Percentiles rank a stretch among this genome's conserved stretches.
phyloP scores from a whole-genome alignment of 2,113 vertebrate species.

The Motacilla tschutschensis region DNA sequence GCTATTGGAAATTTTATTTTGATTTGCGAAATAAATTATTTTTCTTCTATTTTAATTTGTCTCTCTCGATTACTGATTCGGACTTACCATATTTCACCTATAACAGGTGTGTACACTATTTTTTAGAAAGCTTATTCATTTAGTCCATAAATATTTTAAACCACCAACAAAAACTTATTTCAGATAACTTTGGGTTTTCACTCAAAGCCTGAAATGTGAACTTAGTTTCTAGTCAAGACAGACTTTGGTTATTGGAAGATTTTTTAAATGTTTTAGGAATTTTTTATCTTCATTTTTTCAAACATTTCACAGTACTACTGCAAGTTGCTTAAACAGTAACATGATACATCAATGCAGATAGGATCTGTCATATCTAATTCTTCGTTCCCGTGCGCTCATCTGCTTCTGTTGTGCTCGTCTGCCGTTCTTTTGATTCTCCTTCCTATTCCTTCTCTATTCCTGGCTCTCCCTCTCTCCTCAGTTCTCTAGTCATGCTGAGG shows the following conservation, averaged over 20 bases:
- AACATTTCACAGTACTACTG: neutral
- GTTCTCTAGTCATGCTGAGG: neutral
- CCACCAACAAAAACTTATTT: conserved; percentile 15
- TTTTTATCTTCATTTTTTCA: neutral
- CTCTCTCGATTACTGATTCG: too few relatives aligned
- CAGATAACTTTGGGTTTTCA: conserved; percentile 19
- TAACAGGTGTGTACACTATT: neutral
- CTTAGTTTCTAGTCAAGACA: neutral
- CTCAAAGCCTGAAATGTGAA: conserved; percentile 24
- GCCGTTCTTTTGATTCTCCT: neutral
- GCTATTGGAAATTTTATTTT: too few relatives aligned
- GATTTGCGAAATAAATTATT: too few relatives aligned
- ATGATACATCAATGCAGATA: neutral
- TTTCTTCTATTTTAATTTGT: too few relatives aligned
- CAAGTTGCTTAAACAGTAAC: neutral
- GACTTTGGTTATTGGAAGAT: neutral
- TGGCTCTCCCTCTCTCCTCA: neutral
- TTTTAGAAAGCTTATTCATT: conserved; percentile 16
- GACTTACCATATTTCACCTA: too few relatives aligned
- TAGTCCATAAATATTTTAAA: neutral
- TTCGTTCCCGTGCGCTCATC: neutral
- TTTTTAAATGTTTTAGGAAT: neutral
- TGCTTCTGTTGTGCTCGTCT: neutral
- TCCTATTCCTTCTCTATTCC: neutral
- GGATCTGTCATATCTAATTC: neutral